These are phyloP conservation scores for Atherinosoma microstoma DNA, from an alignment of 2,797 vertebrate genomes.

Conservation along the genomic window DNA sequence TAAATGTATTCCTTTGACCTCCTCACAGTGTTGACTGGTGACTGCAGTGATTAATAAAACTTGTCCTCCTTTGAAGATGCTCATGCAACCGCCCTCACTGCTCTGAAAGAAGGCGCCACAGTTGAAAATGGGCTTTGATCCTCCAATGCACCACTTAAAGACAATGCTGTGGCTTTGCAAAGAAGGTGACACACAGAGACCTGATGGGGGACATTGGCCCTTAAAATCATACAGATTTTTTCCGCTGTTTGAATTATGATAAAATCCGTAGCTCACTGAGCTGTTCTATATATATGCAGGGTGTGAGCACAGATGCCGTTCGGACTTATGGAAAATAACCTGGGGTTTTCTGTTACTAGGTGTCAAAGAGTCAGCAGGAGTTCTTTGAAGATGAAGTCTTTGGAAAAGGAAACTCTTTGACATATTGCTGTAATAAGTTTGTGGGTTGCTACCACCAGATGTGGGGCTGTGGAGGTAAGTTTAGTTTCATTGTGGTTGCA, in stretches of 20 bases:
- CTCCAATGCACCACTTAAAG: slow-evolving; percentile 37
- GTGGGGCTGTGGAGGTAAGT: background rate
- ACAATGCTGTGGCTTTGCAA: slow-evolving; percentile 52
- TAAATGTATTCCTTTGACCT: slow-evolving; percentile 59
- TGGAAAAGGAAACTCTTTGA: slow-evolving; percentile 53
- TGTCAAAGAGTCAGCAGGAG: slow-evolving; percentile 50
- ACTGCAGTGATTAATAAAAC: slow-evolving; percentile 69
- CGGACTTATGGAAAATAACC: slow-evolving; percentile 60
- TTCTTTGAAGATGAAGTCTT: slow-evolving; percentile 66
- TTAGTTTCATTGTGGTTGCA: background rate
- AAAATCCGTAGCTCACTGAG: slow-evolving; percentile 2
- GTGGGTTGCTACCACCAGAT: slow-evolving; percentile 8
- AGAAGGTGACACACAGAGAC: slow-evolving; percentile 37
- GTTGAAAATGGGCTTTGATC: slow-evolving; percentile 80
- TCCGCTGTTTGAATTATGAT: slow-evolving; percentile 34
- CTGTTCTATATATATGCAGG: slow-evolving; percentile 30
- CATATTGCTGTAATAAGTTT: slow-evolving; percentile 40
- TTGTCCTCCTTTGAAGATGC: slow-evolving; percentile 76
- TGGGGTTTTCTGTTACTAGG: slow-evolving; percentile 42
- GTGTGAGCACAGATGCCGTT: slow-evolving; percentile 58
- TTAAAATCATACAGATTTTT: slow-evolving; percentile 49
- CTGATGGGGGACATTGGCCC: slow-evolving; percentile 50
- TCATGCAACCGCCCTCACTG: slow-evolving; percentile 66
- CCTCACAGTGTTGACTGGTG: slow-evolving; percentile 60
- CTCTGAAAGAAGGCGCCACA: slow-evolving; percentile 68